Percentiles rank a stretch among this genome's conserved stretches.
Conservation (phyloP, 2,797 vertebrate species). For the Xiphorhynchus erythropygius region DNA sequence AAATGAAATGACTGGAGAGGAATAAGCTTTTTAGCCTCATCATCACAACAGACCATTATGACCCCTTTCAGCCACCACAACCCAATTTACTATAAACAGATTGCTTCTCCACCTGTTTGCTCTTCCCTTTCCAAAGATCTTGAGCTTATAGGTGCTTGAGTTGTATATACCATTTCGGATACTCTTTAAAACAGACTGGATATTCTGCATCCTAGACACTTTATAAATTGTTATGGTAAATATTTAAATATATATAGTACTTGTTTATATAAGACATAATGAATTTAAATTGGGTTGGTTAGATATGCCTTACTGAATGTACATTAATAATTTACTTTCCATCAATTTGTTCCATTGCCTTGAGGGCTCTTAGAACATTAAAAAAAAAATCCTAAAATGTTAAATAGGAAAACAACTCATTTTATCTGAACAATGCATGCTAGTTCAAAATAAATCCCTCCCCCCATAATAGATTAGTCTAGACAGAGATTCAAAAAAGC, state of each 20-base stretch:
- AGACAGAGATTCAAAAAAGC: neutral
- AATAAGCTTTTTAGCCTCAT: neutral
- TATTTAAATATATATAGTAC: conserved; percentile 24
- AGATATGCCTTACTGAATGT: conserved; percentile 11
- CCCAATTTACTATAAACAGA: neutral
- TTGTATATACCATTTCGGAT: neutral
- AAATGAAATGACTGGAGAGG: neutral
- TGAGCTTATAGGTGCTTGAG: neutral
- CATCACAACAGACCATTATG: neutral
- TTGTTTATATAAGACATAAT: conserved; percentile 45
- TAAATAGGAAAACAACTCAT: neutral
- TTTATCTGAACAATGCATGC: neutral
- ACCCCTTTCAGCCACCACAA: neutral
- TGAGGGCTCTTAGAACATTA: neutral
- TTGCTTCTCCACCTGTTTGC: neutral
- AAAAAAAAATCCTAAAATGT: neutral
- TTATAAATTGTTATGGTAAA: neutral
- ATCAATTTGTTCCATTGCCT: conserved; percentile 24
- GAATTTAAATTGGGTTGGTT: conserved; percentile 15
- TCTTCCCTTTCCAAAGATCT: neutral
- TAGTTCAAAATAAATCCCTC: neutral
- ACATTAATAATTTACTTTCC: conserved; percentile 30
- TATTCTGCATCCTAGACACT: neutral
- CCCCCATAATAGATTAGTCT: neutral
- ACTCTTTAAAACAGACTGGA: neutral